Conservation (phyloP, 2,113 vertebrate genomes). For the Rhineura floridana region DNA sequence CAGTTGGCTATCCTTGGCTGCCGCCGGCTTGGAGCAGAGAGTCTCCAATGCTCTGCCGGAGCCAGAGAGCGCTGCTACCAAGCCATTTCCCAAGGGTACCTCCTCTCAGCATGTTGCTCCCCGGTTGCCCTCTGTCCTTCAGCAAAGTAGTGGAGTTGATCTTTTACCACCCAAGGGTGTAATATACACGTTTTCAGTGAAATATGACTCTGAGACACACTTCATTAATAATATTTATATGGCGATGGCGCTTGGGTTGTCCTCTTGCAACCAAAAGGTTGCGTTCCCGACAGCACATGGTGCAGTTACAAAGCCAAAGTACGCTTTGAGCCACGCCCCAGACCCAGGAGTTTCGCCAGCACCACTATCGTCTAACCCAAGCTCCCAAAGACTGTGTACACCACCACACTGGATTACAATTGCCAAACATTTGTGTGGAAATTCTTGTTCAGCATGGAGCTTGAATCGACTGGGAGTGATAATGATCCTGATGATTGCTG, state of each 20-base stretch:
- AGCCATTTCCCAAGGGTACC: not conserved
- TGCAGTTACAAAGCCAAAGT: conserved; percentile 89
- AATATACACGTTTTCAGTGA: conserved; percentile 91
- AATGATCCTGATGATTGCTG: conserved; percentile 69
- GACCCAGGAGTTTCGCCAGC: conserved; percentile 83
- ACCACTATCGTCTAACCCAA: conserved; percentile 96
- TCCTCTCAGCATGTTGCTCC: too few relatives aligned
- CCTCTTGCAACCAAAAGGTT: conserved; percentile 90
- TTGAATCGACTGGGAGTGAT: conserved; percentile 76
- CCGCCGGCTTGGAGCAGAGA: conserved; percentile 40
- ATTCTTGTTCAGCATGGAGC: conserved; percentile 92
- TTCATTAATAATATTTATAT: conserved; percentile 88
- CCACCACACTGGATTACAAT: conserved; percentile 93
- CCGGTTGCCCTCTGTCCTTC: too few relatives aligned
- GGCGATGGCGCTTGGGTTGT: conserved; percentile 81
- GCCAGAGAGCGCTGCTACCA: not conserved
- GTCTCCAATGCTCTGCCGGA: conserved; percentile 49
- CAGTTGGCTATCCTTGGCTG: conserved; percentile 55
- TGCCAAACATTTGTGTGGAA: conserved; percentile 79
- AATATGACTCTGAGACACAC: conserved; percentile 88
- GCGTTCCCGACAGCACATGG: conserved; percentile 89
- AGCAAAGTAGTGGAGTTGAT: too few relatives aligned
- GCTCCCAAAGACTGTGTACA: conserved; percentile 85
- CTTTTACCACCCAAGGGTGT: too few relatives aligned
- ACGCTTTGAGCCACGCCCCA: conserved; percentile 84